Evolutionary conservation across 2,888 invertebrate genomes (phyloP).

Genomic region (Dysmachus trigonus): DNA sequence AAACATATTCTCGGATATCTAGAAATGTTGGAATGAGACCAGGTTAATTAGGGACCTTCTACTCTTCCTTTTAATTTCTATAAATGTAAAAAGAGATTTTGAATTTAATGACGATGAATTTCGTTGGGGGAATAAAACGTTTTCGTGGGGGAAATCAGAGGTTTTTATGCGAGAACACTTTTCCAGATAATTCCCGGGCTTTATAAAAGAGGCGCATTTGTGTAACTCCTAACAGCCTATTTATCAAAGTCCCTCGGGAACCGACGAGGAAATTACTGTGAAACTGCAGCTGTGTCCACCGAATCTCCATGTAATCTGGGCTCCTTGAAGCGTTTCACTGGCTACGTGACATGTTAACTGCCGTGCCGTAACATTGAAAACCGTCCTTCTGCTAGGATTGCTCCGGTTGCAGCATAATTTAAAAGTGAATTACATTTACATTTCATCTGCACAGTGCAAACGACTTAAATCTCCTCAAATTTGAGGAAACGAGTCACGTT

Average conservation of each 20-base stretch:
- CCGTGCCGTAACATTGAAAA: not conserved
- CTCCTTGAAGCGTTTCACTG: not conserved
- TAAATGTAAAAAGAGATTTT: no score
- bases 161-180: not conserved
- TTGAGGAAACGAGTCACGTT: slow-evolving; percentile 30
- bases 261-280: not conserved
- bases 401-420: slow-evolving; percentile 11
- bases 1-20: no score
- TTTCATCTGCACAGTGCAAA: slow-evolving; percentile 13
- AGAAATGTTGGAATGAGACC: not conserved
- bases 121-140: not conserved
- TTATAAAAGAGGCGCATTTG: not conserved
- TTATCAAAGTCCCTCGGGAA: not conserved
- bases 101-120: not conserved
- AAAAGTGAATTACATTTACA: slow-evolving; percentile 37
- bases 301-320: not conserved
- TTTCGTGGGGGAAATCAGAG: not conserved
- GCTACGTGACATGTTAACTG: not conserved
- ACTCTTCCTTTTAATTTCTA: not conserved
- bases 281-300: not conserved
- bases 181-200: not conserved
- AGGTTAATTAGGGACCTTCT: not conserved
- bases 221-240: not conserved
- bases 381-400: not conserved
- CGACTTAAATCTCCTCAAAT: slow-evolving; percentile 36